phyloP scores from a whole-genome alignment of 2,113 vertebrate species.

The Sinosuthora webbiana region DNA sequence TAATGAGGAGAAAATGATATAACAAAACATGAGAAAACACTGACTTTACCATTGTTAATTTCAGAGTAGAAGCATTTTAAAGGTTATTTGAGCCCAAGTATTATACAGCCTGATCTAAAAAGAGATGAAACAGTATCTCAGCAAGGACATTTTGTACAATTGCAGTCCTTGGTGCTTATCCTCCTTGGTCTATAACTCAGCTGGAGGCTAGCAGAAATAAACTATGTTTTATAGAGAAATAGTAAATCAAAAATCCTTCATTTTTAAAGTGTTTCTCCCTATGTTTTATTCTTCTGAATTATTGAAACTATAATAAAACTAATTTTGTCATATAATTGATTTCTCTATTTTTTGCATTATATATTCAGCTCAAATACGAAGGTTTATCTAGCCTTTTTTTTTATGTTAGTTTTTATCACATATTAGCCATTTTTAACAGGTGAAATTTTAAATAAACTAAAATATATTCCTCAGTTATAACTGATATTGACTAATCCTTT shows the following conservation, averaged over 20 bases:
- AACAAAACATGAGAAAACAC: background rate
- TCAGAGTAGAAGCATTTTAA: background rate
- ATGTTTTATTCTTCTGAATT: background rate
- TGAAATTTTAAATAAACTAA: background rate
- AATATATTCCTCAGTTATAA: background rate
- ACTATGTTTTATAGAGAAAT: background rate
- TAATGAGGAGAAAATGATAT: background rate
- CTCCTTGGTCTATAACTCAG: constrained; percentile 5
- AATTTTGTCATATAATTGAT: background rate
- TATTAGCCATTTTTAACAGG: background rate
- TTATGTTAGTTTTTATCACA: background rate
- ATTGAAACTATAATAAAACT: background rate
- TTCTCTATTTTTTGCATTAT: background rate
- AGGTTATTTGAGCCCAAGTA: background rate
- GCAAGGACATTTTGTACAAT: constrained; percentile 11
- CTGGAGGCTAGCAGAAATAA: constrained; percentile 8
- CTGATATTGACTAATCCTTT: background rate
- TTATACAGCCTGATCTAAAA: background rate
- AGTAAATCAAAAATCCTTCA: background rate
- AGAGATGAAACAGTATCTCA: background rate
- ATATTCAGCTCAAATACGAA: background rate
- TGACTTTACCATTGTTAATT: background rate
- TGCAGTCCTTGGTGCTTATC: background rate
- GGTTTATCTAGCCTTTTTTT: background rate
- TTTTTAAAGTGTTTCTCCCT: background rate